phyloP scores from a whole-genome alignment of 2,797 vertebrate species.

The Poeciliopsis turneri region DNA sequence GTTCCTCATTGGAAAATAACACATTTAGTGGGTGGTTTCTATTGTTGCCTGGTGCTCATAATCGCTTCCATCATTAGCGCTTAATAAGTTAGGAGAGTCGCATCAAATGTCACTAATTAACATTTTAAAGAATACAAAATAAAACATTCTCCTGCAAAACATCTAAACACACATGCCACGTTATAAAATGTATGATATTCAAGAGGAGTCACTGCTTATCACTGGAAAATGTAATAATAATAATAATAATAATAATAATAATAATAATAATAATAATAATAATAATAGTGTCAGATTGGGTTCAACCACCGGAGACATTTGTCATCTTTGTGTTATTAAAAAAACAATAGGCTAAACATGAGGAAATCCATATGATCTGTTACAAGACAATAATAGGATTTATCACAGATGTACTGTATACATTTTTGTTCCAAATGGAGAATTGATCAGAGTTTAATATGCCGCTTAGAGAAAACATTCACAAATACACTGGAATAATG shows the following conservation, averaged over 20 bases:
- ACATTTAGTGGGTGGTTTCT: neutral
- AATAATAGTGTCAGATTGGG: neutral
- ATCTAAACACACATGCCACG: neutral
- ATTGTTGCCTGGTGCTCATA: neutral
- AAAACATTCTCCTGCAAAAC: neutral
- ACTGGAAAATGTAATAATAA: neutral
- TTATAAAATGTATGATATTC: neutral
- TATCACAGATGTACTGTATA: neutral
- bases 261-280: neutral
- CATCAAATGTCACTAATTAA: neutral
- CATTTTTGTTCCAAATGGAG: conserved; percentile 11
- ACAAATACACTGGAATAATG: conserved; percentile 40
- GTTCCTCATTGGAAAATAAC: conserved; percentile 14
- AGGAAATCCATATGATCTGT: neutral
- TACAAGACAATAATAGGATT: neutral
- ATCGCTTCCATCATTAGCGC: conserved; percentile 1
- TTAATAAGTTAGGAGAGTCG: neutral
- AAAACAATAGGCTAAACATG: neutral
- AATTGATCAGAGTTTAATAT: conserved; percentile 6
- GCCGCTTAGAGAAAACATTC: conserved; percentile 34
- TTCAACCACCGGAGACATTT: neutral
- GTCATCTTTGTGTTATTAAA: neutral
- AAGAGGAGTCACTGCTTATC: neutral
- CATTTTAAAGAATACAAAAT: conserved; percentile 7
- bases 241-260: neutral